Evolutionary conservation across 2,797 vertebrate species (phyloP).

Genomic region (Neosalanx taihuensis): DNA sequence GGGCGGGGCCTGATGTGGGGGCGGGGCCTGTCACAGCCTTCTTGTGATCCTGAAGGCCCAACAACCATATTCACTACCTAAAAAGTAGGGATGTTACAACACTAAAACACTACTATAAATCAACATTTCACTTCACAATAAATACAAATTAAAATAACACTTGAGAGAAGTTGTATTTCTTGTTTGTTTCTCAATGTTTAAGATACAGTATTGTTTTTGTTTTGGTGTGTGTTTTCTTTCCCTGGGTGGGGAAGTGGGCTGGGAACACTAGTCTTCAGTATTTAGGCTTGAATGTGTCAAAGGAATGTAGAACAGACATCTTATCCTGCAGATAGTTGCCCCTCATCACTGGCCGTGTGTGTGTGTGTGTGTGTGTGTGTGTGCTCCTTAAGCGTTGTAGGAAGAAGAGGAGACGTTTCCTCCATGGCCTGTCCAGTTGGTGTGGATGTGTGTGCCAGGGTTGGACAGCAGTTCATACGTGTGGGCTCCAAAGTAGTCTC

Average conservation of each 20-base stretch:
- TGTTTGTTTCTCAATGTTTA: slow-evolving; percentile 15
- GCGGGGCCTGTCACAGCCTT: background rate
- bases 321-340: slow-evolving; percentile 7
- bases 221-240: no score
- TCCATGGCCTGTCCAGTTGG: slow-evolving; percentile 95
- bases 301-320: slow-evolving; percentile 55
- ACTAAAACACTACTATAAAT: slow-evolving; percentile 38
- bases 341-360: background rate
- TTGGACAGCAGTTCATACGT: slow-evolving; percentile 88
- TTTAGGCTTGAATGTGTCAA: slow-evolving; percentile 21
- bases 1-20: slow-evolving; percentile 2
- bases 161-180: slow-evolving; percentile 5
- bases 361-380: background rate
- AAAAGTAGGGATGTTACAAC: slow-evolving; percentile 21
- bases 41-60: slow-evolving; percentile 19
- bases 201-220: slow-evolving; percentile 20
- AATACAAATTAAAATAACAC: slow-evolving; percentile 52
- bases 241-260: no score
- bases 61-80: slow-evolving; percentile 24
- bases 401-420: slow-evolving; percentile 91
- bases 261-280: slow-evolving; percentile 20
- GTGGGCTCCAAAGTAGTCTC: slow-evolving; percentile 97
- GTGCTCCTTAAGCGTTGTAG: slow-evolving; percentile 82
- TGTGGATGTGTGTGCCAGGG: slow-evolving; percentile 86
- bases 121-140: slow-evolving; percentile 40